Conservation (phyloP, 2,888 invertebrate genomes). For the Camptogramma bilineatum region DNA sequence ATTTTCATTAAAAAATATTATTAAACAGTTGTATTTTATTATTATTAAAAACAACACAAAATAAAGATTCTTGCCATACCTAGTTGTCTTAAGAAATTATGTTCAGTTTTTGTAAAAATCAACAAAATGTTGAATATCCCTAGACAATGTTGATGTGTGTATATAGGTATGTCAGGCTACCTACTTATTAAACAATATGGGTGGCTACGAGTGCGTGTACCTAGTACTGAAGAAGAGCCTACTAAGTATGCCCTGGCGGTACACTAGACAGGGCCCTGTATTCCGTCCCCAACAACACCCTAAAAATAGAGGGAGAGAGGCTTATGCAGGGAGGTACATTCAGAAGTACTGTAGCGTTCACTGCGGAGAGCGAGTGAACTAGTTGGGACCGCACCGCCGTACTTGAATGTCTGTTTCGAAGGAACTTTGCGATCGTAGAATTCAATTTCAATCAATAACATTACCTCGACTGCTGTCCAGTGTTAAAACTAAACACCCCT, state of each 20-base stretch:
- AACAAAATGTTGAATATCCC: too few relatives aligned
- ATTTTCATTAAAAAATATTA: too few relatives aligned
- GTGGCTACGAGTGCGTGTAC: too few relatives aligned
- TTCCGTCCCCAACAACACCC: slow-evolving; percentile 43
- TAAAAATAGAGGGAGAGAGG: slow-evolving; percentile 61
- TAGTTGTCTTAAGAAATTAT: too few relatives aligned
- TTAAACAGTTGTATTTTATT: too few relatives aligned
- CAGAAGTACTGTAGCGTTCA: slow-evolving; percentile 54
- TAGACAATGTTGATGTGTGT: too few relatives aligned
- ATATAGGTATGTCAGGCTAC: too few relatives aligned
- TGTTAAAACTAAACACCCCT: slow-evolving; percentile 65
- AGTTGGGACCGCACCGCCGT: slow-evolving; percentile 64
- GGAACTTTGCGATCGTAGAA: slow-evolving; percentile 54
- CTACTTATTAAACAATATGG: too few relatives aligned
- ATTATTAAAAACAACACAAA: too few relatives aligned
- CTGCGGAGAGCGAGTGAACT: slow-evolving; percentile 61
- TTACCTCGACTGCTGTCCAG: slow-evolving; percentile 50
- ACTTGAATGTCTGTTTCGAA: slow-evolving; percentile 77
- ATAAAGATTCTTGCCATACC: too few relatives aligned
- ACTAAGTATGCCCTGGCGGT: background rate
- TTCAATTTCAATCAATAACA: slow-evolving; percentile 50
- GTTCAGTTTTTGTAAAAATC: too few relatives aligned
- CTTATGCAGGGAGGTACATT: slow-evolving; percentile 43
- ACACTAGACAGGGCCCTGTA: slow-evolving; percentile 31
- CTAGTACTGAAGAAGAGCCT: too few relatives aligned